Evolutionary conservation across 2,797 vertebrate species (phyloP).

Genomic region (Gallinago nigripennis): DNA sequence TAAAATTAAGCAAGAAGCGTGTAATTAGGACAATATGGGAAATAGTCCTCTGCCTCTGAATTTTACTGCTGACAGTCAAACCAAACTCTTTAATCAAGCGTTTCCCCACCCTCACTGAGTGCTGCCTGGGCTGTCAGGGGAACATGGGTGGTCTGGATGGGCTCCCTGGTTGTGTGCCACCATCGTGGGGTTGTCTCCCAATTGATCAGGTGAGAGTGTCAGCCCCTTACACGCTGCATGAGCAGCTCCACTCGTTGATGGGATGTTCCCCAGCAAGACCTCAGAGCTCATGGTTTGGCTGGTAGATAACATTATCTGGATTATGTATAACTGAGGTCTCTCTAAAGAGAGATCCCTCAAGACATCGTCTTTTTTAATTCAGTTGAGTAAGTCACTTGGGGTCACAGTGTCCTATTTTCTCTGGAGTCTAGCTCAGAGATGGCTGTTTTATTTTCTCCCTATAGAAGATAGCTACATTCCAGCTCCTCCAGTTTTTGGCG

Average conservation of each 20-base stretch:
- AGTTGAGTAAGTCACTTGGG: not conserved
- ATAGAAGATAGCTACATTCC: not conserved
- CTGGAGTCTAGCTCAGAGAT: not conserved
- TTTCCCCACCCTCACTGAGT: not conserved
- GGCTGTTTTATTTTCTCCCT: not conserved
- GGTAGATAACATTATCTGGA: not conserved
- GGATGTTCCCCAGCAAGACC: not conserved
- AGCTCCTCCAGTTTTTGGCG: not conserved
- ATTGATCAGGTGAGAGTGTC: not conserved
- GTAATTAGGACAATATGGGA: not conserved
- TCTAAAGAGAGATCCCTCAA: constrained; percentile 11
- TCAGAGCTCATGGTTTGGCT: not conserved
- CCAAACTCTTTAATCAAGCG: constrained; percentile 5
- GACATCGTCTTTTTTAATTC: not conserved
- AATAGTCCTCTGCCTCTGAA: not conserved
- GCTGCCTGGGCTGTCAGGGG: not conserved
- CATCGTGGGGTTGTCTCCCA: not conserved
- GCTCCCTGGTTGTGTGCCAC: not conserved
- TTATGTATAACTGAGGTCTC: not conserved
- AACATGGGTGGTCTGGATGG: not conserved
- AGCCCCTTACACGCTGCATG: not conserved
- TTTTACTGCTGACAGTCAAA: constrained; percentile 2
- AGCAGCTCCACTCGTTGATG: not conserved
- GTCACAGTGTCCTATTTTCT: constrained; percentile 7
- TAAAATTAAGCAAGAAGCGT: not conserved